phyloP scores from a whole-genome alignment of 2,888 invertebrate genomes.

The Argyresthia albistria region DNA sequence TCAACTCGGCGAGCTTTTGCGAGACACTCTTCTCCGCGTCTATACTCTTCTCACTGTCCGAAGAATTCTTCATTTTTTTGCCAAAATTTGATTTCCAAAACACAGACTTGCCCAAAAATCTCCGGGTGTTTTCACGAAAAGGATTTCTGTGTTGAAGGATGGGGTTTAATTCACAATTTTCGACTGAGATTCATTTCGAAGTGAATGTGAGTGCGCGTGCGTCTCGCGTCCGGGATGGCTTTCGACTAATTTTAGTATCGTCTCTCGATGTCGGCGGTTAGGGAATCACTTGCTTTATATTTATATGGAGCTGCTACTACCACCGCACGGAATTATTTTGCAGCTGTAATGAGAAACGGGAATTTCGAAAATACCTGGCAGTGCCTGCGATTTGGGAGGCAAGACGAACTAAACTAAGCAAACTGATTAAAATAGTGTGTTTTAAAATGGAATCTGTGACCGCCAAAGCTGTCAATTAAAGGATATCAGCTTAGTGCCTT shows the following conservation, averaged over 20 bases:
- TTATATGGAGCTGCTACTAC: slow-evolving; percentile 11
- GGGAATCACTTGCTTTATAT: slow-evolving; percentile 6
- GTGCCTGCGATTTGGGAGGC: no score
- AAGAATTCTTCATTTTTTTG: slow-evolving; percentile 10
- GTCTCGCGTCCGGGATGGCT: neutral
- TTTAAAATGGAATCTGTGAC: no score
- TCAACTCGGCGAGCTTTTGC: slow-evolving; percentile 21
- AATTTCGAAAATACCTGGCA: no score
- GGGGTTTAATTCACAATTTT: no score
- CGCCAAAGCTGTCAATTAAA: no score
- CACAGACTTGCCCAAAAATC: no score
- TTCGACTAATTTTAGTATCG: neutral
- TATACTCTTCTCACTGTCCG: slow-evolving; percentile 20
- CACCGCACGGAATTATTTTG: neutral
- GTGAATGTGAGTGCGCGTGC: neutral
- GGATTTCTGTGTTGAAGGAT: neutral
- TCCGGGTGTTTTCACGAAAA: neutral
- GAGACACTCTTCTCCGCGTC: slow-evolving; percentile 26
- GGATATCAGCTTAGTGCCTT: no score
- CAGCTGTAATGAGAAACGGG: neutral
- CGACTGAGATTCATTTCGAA: no score
- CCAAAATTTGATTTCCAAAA: neutral
- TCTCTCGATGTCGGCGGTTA: neutral
- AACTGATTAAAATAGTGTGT: no score
- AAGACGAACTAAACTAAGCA: no score